Percentiles rank a stretch among this genome's conserved stretches.
Evolutionary conservation across 1,140 invertebrate species (phyloP).

Genomic region (Harlomillsia oculata): DNA sequence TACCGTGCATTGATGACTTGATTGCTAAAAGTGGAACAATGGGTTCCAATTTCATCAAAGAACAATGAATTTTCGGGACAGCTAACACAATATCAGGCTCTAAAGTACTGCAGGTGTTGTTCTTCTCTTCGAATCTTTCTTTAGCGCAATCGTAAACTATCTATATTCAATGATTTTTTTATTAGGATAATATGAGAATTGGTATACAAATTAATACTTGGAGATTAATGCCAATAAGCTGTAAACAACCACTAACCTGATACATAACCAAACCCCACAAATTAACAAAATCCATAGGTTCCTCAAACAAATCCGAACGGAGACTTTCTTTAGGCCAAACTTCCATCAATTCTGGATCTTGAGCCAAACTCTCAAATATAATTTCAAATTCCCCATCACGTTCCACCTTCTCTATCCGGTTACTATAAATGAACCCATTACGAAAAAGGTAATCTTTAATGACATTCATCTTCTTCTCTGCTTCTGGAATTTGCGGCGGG

Average conservation of each 20-base stretch:
- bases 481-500: constrained; percentile 6
- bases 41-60: constrained; percentile 60
- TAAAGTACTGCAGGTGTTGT: no score
- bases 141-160: background rate
- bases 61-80: constrained; percentile 49
- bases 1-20: constrained; percentile 69
- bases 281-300: constrained; percentile 12
- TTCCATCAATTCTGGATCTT: constrained; percentile 8
- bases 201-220: background rate
- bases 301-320: constrained; percentile 16
- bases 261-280: constrained; percentile 24
- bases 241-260: constrained; percentile 12
- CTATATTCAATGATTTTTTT: background rate
- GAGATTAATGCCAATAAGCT: background rate
- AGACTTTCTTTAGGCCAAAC: constrained; percentile 16
- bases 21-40: constrained; percentile 58
- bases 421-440: background rate
- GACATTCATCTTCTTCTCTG: constrained; percentile 12
- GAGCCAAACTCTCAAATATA: background rate
- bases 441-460: constrained; percentile 1
- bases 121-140: background rate
- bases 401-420: background rate
- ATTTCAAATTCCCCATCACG: constrained; percentile 16
- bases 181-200: background rate
- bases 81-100: constrained; percentile 22